Percentiles rank a stretch among this genome's conserved stretches.
Evolutionary conservation across 2,888 invertebrate species (phyloP).

Genomic region (Tridacna gigas): DNA sequence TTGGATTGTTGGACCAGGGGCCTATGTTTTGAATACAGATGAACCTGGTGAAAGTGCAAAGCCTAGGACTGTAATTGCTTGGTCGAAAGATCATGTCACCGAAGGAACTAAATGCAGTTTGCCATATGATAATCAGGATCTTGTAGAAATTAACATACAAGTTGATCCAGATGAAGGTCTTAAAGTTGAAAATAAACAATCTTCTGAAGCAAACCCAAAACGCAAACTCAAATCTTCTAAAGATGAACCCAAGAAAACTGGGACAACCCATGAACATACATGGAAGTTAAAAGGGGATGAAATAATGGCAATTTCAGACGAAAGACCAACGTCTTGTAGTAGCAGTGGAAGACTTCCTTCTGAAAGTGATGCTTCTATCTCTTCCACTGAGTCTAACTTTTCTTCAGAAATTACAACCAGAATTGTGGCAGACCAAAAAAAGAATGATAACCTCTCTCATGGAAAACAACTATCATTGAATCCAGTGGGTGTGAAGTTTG

Average conservation of each 20-base stretch:
- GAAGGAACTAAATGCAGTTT: background rate
- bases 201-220: slow-evolving; percentile 23
- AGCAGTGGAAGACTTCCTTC: slow-evolving; percentile 25
- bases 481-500: slow-evolving; percentile 31
- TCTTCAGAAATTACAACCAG: slow-evolving; percentile 37
- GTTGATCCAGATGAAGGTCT: slow-evolving; percentile 51
- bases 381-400: slow-evolving; percentile 43
- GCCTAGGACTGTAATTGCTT: background rate
- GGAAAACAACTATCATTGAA: slow-evolving; percentile 28
- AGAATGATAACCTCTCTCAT: slow-evolving; percentile 16
- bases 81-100: background rate
- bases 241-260: background rate
- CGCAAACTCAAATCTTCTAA: background rate
- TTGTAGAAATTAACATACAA: slow-evolving; percentile 55
- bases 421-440: slow-evolving; percentile 16
- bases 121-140: slow-evolving; percentile 39
- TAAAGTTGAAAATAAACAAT: slow-evolving; percentile 47
- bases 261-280: slow-evolving; percentile 47
- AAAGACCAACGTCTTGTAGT: slow-evolving; percentile 41
- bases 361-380: slow-evolving; percentile 39
- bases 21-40: slow-evolving; percentile 10
- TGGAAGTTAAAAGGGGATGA: slow-evolving; percentile 56
- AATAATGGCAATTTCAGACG: slow-evolving; percentile 44
- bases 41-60: background rate
- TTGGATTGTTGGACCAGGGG: slow-evolving; percentile 16